phyloP scores from a whole-genome alignment of 2,113 vertebrate species.

The Urocynchramus pylzowi region DNA sequence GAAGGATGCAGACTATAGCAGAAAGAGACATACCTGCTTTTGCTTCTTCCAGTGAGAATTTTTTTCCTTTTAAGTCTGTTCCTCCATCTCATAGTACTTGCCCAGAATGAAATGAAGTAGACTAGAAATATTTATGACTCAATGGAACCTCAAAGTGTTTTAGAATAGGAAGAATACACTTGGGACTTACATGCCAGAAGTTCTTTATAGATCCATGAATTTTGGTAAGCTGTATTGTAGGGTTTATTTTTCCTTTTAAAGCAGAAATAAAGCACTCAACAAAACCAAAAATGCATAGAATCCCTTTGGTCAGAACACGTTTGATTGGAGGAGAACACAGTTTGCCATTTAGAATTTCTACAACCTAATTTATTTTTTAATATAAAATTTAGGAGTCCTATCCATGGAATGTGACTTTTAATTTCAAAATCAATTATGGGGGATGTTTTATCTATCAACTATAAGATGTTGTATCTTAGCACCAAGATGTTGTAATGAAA shows the following conservation, averaged over 20 bases:
- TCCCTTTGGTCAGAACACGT: background rate
- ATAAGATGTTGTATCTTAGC: conserved; percentile 56
- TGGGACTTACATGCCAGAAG: accelerated
- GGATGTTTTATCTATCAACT: conserved; percentile 17
- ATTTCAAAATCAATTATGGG: conserved; percentile 59
- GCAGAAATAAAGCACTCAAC: background rate
- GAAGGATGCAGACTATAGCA: background rate
- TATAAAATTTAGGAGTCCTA: conserved; percentile 14
- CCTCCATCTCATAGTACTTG: background rate
- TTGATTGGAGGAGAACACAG: background rate
- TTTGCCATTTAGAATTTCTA: conserved; percentile 32
- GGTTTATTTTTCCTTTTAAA: background rate
- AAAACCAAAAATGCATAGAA: background rate
- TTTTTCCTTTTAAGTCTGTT: background rate
- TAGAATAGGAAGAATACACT: background rate
- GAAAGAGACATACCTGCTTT: background rate
- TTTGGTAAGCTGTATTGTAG: background rate
- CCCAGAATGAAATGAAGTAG: background rate
- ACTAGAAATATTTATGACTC: background rate
- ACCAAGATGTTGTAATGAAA: conserved; percentile 53
- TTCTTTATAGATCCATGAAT: background rate
- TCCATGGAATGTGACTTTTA: conserved; percentile 8
- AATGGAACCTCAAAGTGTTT: background rate
- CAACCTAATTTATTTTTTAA: conserved; percentile 16
- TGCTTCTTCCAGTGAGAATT: background rate